These are phyloP conservation scores for Chiroxiphia lanceolata DNA, from an alignment of 2,797 vertebrate genomes.

Conservation along the genomic window DNA sequence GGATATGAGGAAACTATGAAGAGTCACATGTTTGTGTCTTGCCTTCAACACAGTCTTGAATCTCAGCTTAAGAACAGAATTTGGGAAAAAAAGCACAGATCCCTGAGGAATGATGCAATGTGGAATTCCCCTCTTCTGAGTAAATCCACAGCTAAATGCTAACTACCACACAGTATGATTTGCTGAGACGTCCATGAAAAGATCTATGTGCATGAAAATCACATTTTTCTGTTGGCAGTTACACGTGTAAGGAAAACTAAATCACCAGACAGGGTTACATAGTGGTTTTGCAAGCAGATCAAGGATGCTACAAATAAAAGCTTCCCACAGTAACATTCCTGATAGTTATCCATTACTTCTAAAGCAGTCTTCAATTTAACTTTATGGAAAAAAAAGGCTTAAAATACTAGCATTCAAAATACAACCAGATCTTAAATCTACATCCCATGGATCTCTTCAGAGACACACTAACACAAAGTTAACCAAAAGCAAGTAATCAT, in stretches of 20 bases:
- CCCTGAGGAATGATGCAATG: conserved; percentile 29
- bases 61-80: background rate
- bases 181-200: background rate
- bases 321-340: background rate
- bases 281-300: background rate
- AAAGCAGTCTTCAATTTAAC: background rate
- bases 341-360: background rate
- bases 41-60: background rate
- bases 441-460: background rate
- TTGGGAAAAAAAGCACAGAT: background rate
- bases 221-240: background rate
- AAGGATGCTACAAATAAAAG: background rate
- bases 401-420: background rate
- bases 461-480: background rate
- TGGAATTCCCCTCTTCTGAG: conserved; percentile 40
- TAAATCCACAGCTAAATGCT: background rate
- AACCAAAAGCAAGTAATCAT: background rate
- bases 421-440: background rate
- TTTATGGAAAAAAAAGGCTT: background rate
- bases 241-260: background rate
- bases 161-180: background rate
- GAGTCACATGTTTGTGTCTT: background rate
- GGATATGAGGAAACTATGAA: background rate
- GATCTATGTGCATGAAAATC: background rate
- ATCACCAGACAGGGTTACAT: background rate